phyloP scores from a whole-genome alignment of 2,888 invertebrate genomes.

The Leptogaster cylindrica region DNA sequence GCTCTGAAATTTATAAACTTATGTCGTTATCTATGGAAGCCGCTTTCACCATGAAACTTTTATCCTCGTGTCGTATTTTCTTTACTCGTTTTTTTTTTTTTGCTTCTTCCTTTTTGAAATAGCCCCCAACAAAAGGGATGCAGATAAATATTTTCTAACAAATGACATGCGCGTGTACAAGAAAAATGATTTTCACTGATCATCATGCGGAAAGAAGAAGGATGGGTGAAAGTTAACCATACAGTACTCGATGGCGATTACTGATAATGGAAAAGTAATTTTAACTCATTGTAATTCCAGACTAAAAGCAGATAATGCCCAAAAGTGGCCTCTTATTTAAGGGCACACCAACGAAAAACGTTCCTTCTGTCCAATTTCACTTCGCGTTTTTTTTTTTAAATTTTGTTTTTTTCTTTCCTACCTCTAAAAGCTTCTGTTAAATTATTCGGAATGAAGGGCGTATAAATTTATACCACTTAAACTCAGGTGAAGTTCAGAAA shows the following conservation, averaged over 20 bases:
- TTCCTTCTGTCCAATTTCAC: constrained; percentile 28
- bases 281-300: constrained; percentile 40
- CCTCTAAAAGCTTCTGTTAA: constrained; percentile 31
- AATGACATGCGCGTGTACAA: constrained; percentile 26
- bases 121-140: neutral
- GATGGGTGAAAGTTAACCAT: constrained; percentile 32
- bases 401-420: too few species aligned
- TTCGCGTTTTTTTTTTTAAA: too few species aligned
- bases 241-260: constrained; percentile 40
- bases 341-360: constrained; percentile 9
- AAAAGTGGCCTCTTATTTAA: constrained; percentile 32
- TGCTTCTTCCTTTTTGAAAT: neutral
- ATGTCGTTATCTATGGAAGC: constrained; percentile 26
- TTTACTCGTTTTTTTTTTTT: constrained; percentile 6
- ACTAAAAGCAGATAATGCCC: constrained; percentile 38
- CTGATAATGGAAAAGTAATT: constrained; percentile 44
- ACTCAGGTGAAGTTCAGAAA: constrained; percentile 18
- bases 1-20: constrained; percentile 28
- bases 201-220: constrained; percentile 26
- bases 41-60: constrained; percentile 11
- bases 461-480: constrained; percentile 34
- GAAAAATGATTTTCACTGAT: constrained; percentile 29
- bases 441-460: constrained; percentile 33
- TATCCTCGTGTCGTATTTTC: constrained; percentile 22
- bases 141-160: neutral